Conservation (phyloP, 2,888 invertebrate species). For the Drosophila gaucha region DNA sequence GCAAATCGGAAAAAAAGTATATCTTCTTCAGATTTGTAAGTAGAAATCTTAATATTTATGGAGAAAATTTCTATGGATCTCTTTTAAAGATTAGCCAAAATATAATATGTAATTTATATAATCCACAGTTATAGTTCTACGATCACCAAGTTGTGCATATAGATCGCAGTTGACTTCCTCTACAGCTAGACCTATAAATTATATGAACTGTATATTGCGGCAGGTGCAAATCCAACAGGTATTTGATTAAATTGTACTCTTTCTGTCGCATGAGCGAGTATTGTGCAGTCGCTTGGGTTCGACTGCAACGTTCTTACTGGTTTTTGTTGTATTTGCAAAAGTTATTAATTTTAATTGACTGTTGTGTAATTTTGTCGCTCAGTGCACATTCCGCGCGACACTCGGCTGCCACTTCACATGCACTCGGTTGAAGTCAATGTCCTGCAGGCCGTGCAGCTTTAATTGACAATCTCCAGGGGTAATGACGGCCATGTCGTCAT, state of each 20-base stretch:
- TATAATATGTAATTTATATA: too few relatives aligned
- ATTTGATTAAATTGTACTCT: neutral
- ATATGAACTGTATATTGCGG: too few relatives aligned
- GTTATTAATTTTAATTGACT: conserved; percentile 81
- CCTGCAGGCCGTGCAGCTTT: conserved; percentile 65
- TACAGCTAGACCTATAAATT: too few relatives aligned
- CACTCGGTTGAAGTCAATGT: conserved; percentile 65
- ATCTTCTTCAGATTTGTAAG: too few relatives aligned
- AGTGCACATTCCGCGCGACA: conserved; percentile 62
- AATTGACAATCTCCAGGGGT: conserved; percentile 75
- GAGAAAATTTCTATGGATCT: too few relatives aligned
- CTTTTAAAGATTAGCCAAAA: too few relatives aligned
- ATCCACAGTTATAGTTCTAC: too few relatives aligned
- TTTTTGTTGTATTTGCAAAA: conserved; percentile 65
- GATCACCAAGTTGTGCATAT: too few relatives aligned
- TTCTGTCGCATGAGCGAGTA: neutral
- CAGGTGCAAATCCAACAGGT: too few relatives aligned
- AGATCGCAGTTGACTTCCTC: too few relatives aligned
- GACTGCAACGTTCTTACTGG: neutral
- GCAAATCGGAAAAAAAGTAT: neutral
- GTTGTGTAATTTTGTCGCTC: conserved; percentile 74
- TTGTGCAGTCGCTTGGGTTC: neutral
- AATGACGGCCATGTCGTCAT: conserved; percentile 63
- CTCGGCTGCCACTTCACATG: conserved; percentile 58
- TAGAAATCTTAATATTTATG: too few relatives aligned